Base-by-base conservation (phyloP, 2,888 invertebrate species). In the Eupithecia subumbrata region DNA sequence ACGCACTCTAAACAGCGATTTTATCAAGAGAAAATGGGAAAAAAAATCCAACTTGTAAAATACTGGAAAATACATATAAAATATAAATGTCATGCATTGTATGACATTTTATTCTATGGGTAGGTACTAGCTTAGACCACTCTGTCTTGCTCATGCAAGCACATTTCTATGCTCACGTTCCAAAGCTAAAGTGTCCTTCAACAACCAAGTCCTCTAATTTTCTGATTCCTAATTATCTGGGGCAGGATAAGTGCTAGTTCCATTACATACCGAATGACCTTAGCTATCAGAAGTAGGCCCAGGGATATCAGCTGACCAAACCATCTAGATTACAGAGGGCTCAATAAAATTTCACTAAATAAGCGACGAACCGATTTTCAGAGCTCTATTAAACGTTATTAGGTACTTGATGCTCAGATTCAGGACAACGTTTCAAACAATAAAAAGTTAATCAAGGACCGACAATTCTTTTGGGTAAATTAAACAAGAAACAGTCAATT, bases 401-500 rank as follows among this genome's bases (percentile, higher is more conserved):
- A 30, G 1, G 30, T 30, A 12, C 66, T 40, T 40, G 34, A 11
- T n/a, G 37, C 66, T n/a, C 66, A 67, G 34, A 18, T 37, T 34
- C 37, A n/a, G 66, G 37, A 37, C 11, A n/a, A 67, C 66, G 12
- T 67, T 67, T 40, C n/a, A 40, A 67, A 37, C n/a, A n/a, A 67
- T 37, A 67, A 40, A 67, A 67, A 67, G n/a, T n/a, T 67, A n/a
- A 67, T 37, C 4, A 34, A 66, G 34, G 34, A 37, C 34, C 34
- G n/a, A n/a, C 11, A 37, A n/a, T 40, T 67, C 34, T 67, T 60
- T 67, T 37, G 66, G 37, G 66, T 37, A 37, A 22, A 67, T 52
- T 30, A 73, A 77, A 73, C 71, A 77, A 75, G 74, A 77, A 71
- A 68, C 76, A 77, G 73, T 72, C 74, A 76, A 79, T 77, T 80